Evolutionary conservation across 1,140 invertebrate genomes (phyloP).

Genomic region (Magallana gigas): DNA sequence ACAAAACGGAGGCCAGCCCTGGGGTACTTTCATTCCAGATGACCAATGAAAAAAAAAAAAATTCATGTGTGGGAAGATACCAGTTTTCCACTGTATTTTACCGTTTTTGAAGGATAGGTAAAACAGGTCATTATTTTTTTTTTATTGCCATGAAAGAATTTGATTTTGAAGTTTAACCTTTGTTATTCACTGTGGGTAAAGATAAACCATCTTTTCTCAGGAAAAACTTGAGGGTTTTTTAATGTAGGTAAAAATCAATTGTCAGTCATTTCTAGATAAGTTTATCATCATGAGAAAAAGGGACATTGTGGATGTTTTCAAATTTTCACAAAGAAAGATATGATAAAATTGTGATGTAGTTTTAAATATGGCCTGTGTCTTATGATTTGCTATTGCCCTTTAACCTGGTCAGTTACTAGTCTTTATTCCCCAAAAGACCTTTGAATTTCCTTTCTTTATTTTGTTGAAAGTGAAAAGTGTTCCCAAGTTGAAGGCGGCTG

Average conservation of each 20-base stretch:
- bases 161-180: too few species aligned
- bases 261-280: too few species aligned
- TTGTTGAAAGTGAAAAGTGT: constrained; percentile 34
- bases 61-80: neutral
- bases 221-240: too few species aligned
- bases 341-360: neutral
- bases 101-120: neutral
- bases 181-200: too few species aligned
- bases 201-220: too few species aligned
- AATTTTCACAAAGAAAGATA: neutral
- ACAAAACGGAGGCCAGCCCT: neutral
- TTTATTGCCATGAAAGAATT: too few species aligned
- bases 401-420: constrained; percentile 19
- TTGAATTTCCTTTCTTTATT: constrained; percentile 27
- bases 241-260: too few species aligned
- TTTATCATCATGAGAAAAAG: neutral
- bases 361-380: neutral
- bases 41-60: constrained; percentile 30
- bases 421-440: constrained; percentile 1
- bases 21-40: neutral
- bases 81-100: neutral
- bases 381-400: neutral
- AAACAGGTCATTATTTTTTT: neutral
- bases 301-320: neutral
- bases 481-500: neutral